These are phyloP conservation scores for Sebastes iracundus DNA, from an alignment of 2,797 vertebrate genomes.

Conservation along the genomic window DNA sequence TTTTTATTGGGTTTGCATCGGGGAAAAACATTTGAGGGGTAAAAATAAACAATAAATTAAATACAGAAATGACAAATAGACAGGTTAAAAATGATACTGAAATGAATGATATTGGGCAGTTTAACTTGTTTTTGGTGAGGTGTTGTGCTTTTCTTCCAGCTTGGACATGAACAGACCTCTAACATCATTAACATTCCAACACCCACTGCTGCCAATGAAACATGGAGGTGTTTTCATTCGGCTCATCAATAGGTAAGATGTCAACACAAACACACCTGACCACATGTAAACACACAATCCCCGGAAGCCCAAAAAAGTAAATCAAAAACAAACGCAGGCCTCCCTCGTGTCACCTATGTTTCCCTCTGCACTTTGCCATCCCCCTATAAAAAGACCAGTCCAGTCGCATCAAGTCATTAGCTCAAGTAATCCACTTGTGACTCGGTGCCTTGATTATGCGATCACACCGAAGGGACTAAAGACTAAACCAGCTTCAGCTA, in stretches of 20 bases:
- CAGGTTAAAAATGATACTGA: not conserved
- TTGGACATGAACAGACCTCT: not conserved
- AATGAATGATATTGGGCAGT: not conserved
- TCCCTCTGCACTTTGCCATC: conserved; percentile 29
- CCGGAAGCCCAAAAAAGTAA: not conserved
- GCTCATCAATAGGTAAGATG: not conserved
- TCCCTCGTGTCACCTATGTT: not conserved
- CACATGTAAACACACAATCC: not conserved
- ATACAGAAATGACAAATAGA: not conserved
- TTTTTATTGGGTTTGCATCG: not conserved
- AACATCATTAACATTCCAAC: not conserved
- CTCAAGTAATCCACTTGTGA: conserved; percentile 77
- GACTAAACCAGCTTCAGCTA: conserved; percentile 46
- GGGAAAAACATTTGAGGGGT: not conserved
- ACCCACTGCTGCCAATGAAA: not conserved
- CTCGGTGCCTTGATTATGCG: conserved; percentile 64
- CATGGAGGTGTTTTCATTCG: not conserved
- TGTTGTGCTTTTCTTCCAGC: not conserved
- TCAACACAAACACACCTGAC: not conserved
- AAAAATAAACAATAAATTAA: not conserved
- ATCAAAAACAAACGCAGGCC: not conserved
- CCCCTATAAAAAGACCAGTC: conserved; percentile 60
- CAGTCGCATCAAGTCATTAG: conserved; percentile 81
- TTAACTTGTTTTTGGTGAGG: not conserved
- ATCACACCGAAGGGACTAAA: conserved; percentile 55